Percentiles rank a stretch among this genome's conserved stretches.
Evolutionary conservation across 2,113 vertebrate species (phyloP).

Genomic region (Octodon degus): DNA sequence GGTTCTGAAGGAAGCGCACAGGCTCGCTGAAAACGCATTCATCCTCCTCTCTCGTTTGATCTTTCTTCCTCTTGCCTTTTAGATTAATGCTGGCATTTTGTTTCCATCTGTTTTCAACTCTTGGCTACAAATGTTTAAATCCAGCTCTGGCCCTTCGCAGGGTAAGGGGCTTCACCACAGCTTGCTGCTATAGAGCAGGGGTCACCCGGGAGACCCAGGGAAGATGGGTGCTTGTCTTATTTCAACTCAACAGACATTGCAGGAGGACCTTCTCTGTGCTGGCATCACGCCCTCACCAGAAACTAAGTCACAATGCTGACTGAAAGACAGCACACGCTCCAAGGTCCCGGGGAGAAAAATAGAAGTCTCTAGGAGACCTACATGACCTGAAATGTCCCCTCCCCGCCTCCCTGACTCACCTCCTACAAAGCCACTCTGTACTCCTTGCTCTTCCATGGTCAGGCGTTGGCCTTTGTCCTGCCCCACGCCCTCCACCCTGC

Average conservation of each 20-base stretch:
- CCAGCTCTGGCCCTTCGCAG: slow-evolving; percentile 74
- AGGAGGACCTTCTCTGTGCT: background rate
- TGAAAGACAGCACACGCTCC: background rate
- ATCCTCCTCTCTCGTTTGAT: slow-evolving; percentile 85
- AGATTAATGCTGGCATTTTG: slow-evolving; percentile 85
- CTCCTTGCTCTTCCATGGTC: background rate
- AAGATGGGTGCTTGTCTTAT: background rate
- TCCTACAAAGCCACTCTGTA: background rate
- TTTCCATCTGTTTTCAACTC: slow-evolving; percentile 88
- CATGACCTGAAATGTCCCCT: background rate
- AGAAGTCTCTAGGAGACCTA: background rate
- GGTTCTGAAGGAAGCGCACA: slow-evolving; percentile 74
- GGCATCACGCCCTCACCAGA: background rate
- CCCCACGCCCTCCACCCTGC: background rate
- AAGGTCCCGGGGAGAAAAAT: background rate
- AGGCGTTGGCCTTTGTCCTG: background rate
- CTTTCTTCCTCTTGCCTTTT: slow-evolving; percentile 86
- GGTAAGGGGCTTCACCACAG: slow-evolving; percentile 65
- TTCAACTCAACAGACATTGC: background rate
- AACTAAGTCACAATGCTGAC: background rate
- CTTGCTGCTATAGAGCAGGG: background rate
- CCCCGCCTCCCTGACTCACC: background rate
- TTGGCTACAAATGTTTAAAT: slow-evolving; percentile 83
- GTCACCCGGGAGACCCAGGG: background rate
- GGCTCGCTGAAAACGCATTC: slow-evolving; percentile 76